Evolutionary conservation across 23 tunicate species (phyloP), one percentile per base, ranked within the genome.

Genomic region (Halocynthia aurantium): DNA sequence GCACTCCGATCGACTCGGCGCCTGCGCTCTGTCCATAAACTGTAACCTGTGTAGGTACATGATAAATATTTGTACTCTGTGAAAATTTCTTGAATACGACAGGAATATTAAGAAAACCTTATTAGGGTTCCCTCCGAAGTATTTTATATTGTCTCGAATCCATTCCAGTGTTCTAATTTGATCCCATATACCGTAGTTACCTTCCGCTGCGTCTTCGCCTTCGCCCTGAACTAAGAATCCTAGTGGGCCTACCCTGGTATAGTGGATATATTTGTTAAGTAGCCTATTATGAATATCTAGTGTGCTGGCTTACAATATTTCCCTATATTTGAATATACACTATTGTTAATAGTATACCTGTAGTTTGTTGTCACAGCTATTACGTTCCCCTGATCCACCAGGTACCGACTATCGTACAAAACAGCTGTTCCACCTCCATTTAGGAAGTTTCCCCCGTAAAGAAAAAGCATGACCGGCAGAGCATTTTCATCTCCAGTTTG

Each of bases 11-110:
- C 40, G 96, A 90, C 76, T 90, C 96, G 7, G 90, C 85, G 13
- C 96, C 96, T 15, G 96, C 96, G 54, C 96, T 90, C 60, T 90
- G 96, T 5, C 96, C 96, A 61, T 75, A 90, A 12, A 90, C 49
- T 53, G 96, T 90, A 56, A 90, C 96, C 96, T 90, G 54, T 44
- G 66, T 19, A 18, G 4, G n/a, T 49, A 72, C 5, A 22, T 17
- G 22, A 17, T 1, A 60, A 60, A 60, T 15, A 60, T 4, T 60
- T 60, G 64, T 60, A 15, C 17, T 15, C 2, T 60, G 17, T 60
- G n/a, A 17, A 60, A 60, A 15, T 15, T 15, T 60, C 64, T 15
- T 4, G 64, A 15, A 31, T 31, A 31, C 1, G 44, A 31, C 44
- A 31, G 4, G 44, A 1, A 31, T 31, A 31, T 31, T 0, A 31